Evolutionary conservation across 2,113 vertebrate species (phyloP).

Genomic region (Caretta caretta): DNA sequence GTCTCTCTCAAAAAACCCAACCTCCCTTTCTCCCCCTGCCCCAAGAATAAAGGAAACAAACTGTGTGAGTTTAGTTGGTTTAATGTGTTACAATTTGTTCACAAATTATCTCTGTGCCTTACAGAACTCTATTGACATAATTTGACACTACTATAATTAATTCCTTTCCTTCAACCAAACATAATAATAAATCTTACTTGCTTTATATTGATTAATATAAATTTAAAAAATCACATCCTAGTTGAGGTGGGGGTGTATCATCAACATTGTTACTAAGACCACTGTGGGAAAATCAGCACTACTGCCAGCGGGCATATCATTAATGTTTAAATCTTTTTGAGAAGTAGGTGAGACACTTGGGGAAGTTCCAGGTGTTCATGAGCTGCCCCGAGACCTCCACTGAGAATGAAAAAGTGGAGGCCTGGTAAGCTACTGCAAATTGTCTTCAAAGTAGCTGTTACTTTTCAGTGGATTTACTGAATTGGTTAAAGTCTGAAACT

Average conservation of each 20-base stretch:
- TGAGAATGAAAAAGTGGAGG: not conserved
- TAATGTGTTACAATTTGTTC: not conserved
- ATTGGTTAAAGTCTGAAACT: not conserved
- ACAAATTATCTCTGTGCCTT: not conserved
- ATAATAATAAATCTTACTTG: not conserved
- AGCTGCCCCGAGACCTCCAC: not conserved
- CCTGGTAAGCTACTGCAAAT: not conserved
- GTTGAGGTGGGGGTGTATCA: not conserved
- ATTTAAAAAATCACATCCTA: not conserved
- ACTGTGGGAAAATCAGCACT: not conserved
- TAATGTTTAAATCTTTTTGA: rapidly evolving
- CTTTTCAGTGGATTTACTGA: not conserved
- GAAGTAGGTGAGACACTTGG: not conserved
- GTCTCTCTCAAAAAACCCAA: not conserved
- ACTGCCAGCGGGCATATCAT: not conserved
- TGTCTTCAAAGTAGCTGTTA: not conserved
- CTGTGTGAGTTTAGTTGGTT: not conserved
- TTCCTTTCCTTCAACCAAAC: not conserved
- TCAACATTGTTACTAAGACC: not conserved
- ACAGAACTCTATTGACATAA: not conserved
- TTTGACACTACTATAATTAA: not conserved
- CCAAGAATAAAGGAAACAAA: not conserved
- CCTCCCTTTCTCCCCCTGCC: not conserved
- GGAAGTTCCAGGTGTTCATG: not conserved
- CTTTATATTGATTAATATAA: not conserved